Evolutionary conservation across 2,113 vertebrate species (phyloP).

Genomic region (Mohoua ochrocephala): DNA sequence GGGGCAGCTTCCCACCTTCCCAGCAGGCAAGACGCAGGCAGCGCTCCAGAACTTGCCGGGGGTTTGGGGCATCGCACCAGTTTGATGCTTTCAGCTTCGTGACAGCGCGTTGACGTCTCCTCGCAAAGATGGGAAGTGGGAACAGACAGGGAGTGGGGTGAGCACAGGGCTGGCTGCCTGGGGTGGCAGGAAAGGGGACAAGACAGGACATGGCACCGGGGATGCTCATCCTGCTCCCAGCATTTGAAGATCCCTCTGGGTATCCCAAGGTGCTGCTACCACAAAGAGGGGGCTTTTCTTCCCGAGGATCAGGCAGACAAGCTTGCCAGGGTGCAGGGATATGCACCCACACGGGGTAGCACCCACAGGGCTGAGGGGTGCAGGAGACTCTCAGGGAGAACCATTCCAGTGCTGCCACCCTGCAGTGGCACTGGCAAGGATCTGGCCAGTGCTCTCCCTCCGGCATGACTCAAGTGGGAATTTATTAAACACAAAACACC

Average conservation of each 20-base stretch:
- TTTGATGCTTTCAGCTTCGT: not conserved
- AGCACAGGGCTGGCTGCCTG: not conserved
- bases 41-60: not conserved
- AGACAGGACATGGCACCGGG: not conserved
- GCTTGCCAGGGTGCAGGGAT: not conserved
- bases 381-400: not conserved
- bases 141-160: not conserved
- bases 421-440: fast-evolving
- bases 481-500: constrained; percentile 1
- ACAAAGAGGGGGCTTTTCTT: not conserved
- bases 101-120: not conserved
- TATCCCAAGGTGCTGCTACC: not conserved
- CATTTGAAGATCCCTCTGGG: not conserved
- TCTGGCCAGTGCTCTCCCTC: not conserved
- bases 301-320: not conserved
- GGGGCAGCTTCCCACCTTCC: not conserved
- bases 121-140: not conserved
- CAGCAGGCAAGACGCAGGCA: not conserved
- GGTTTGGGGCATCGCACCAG: fast-evolving
- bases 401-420: not conserved
- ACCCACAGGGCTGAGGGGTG: not conserved
- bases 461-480: not conserved
- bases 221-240: not conserved
- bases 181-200: not conserved
- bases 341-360: too few species aligned